Evolutionary conservation across 64 coral and sea anemone species (phyloP).

Genomic region (Dendrophyllia cribrosa): DNA sequence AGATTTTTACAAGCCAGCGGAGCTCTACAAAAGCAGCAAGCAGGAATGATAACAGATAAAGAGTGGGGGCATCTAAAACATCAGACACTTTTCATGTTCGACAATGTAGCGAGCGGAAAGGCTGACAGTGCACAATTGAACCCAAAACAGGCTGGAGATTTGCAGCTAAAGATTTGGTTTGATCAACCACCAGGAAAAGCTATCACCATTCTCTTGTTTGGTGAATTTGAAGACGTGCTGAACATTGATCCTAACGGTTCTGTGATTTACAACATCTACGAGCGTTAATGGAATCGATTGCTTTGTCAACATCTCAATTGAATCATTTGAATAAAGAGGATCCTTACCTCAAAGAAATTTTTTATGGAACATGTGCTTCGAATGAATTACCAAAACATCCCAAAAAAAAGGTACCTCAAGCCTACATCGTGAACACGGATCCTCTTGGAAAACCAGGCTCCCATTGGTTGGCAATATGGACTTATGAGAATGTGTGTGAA

Average conservation of each 20-base stretch:
- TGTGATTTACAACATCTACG: neutral
- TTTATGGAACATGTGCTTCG: neutral
- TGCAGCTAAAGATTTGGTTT: too few relatives aligned
- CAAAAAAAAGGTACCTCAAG: neutral
- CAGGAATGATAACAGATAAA: too few relatives aligned
- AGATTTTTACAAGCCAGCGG: too few relatives aligned
- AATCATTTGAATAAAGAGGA: neutral
- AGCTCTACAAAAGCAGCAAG: too few relatives aligned
- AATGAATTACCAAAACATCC: neutral
- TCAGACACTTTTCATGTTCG: too few relatives aligned
- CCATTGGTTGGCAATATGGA: constrained; percentile 56
- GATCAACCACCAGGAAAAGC: neutral
- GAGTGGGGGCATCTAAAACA: too few relatives aligned
- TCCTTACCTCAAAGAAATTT: neutral
- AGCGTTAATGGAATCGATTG: neutral
- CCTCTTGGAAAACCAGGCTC: neutral
- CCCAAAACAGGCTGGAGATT: too few relatives aligned
- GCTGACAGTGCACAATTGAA: too few relatives aligned
- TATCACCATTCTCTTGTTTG: constrained; percentile 7
- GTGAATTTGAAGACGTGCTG: neutral
- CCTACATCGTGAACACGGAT: constrained; percentile 47
- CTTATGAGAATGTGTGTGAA: neutral
- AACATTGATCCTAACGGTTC: neutral
- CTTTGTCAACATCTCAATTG: too few relatives aligned
- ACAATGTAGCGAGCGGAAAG: too few relatives aligned